Evolutionary conservation across 2,113 vertebrate genomes (phyloP), one percentile per base, ranked within the genome.

Genomic region (Rhegmatorhina hoffmannsi): DNA sequence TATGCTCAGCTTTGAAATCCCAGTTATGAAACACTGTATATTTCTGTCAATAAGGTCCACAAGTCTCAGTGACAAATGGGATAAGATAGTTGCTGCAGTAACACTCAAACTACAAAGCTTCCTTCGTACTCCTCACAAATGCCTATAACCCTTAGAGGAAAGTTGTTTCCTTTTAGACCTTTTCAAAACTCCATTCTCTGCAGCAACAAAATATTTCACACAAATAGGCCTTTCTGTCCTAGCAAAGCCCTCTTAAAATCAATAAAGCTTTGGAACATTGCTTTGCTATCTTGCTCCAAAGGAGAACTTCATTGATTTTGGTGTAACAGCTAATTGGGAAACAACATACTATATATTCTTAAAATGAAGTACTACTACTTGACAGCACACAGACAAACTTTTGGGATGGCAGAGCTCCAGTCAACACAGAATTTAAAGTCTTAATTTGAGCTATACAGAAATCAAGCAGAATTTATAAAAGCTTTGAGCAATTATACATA

Each of bases 181-280:
- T 87, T 86, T 73, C 50, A 82, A 58, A 95, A 94, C 21, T 68
- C 28, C 56, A 87, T 33, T 17, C 23, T 81, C 10, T 38, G 31
- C 7, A 73, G 25, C 74, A 73, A 23, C n/a, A 43, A 75, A 90
- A 73, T 67, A 82, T 79, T 91, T 94, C 78, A 80, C 60, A 69
- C 20, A 83, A 87, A 64, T 66, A 62, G 25, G 34, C 63, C 63
- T 87, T 94, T 85, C 81, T 44, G 46, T 73, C 78, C 59, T 85
- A 80, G 70, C 66, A 83, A 87, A 91, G 43, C 63, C 38, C 13
- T 91, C 69, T 73, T 85, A 73, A 92, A 95, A 84, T 92, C 91
- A 83, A 66, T 93, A 69, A 76, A 19, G 15, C 62, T 95, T 94
- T 88, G 70, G 78, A 88, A 83, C 25, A 62, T 53, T 90, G 44